Evolutionary conservation across 1,140 invertebrate species (phyloP), one percentile per base, ranked within the genome.

Genomic region (Probaryconus sp.): DNA sequence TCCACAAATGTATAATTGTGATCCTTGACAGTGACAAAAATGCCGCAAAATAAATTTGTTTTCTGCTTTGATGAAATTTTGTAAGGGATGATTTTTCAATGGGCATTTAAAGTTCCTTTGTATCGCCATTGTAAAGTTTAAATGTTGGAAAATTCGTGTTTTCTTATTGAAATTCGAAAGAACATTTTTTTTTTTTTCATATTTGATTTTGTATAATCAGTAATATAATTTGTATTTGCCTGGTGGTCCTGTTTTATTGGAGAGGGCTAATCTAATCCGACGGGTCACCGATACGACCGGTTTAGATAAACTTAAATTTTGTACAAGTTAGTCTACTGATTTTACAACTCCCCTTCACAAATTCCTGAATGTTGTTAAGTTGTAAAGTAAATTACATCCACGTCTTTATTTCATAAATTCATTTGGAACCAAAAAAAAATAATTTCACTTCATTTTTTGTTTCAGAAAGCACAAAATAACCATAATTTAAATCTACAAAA

Each of bases 281-380:
- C 81, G 80, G 79, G 77, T 79, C 71, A 82, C 56, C 67, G 69
- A 78, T 81, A 81, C 75, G 63, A 71, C 71, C 69, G 69, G 56
- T 28, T 73, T 67, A 71, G 76, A 81, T 80, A 77, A 80, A 80
- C 76, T 53, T 50, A 61, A 75, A 74, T 81, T 81, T 83, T 83
- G 81, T 83, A 77, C 60, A 74, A 42, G 78, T 77, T 81, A 71
- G 73, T 67, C 79, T 79, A 83, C 80, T 63, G 79, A 81, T 77
- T 76, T 70, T 51, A 58, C 40, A 40, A 45, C 18, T 6, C 26
- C 21, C 26, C 21, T 37, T 9, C 31, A 26, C 26, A 58, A 24
- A 26, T 40, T 33, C 16, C 5, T 7, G 24, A 37, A 31, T 31
- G 3, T 31, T 31, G 5, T 31, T 10, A 10, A 2, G n/a, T 31